Base-by-base conservation (phyloP, 2,888 invertebrate species). In the Drosophila diplacantha region DNA sequence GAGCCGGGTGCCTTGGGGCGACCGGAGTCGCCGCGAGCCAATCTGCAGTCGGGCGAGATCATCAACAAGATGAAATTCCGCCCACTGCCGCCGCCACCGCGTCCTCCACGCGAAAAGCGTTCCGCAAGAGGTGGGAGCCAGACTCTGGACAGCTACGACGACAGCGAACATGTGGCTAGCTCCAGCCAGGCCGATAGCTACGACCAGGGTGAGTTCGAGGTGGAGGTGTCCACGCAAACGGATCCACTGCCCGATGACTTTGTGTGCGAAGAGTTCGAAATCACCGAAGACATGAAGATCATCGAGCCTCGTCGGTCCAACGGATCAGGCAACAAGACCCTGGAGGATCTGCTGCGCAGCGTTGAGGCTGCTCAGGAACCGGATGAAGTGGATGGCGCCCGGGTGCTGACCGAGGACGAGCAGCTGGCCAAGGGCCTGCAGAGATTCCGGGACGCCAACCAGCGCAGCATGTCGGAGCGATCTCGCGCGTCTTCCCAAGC, bases 31-130 rank as follows among this genome's bases (percentile, higher is more conserved):
- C 90, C 91, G 49, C 91, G 92, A 75, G 91, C 92, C 80, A 88
- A 95, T 55, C 88, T 95, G 46, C 92, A 93, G 67, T 94, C 94
- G 20, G 94, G 93, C 9, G 93, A 93, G 66, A 90, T 95, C 41
- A 90, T 95, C 3, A 93, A 92, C 79, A 95, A 93, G 89, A 96
- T 96, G 93, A 94, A 94, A 88, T 93, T 93, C 74, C 90, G 96
- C 69, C 96, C 96, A 0, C 87, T 96, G 71, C 96, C 96, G 2
- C 93, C 96, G 5, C 96, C 96, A 0, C 96, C 96, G 3, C 90
- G 95, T 60, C 96, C 96, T 35, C 95, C 95, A 0, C 91, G 95
- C 68, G 91, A 90, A 22, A 90, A 91, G 29, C 90, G 88, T 22
- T 85, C 85, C 1, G 29, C 80, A 24, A 77, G 85, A 4, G 75